These are phyloP conservation scores for Protosalanx chinensis DNA, from an alignment of 2,797 vertebrate genomes.

Conservation along the genomic window DNA sequence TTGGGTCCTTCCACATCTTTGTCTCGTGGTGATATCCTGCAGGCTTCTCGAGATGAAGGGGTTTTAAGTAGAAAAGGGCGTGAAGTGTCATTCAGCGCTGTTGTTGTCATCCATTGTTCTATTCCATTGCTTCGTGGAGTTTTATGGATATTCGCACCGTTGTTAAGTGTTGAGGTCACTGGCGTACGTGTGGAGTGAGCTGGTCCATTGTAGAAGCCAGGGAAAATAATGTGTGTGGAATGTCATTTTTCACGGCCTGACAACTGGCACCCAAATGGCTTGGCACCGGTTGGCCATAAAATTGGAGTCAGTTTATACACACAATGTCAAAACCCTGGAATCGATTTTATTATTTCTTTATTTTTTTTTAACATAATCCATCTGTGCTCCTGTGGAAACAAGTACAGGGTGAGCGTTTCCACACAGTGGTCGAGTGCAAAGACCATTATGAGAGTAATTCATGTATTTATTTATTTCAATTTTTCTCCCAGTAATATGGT, in stretches of 20 bases:
- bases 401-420: constrained; percentile 64
- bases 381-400: constrained; percentile 55
- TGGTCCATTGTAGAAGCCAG: constrained; percentile 48
- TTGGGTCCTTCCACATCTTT: too few species aligned
- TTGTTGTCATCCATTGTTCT: too few species aligned
- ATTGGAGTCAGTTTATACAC: constrained; percentile 66
- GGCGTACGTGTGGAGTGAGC: constrained; percentile 44
- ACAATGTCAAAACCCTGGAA: constrained; percentile 58
- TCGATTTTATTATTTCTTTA: constrained; percentile 4
- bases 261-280: constrained; percentile 64
- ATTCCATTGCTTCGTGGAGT: too few species aligned
- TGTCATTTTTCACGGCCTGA: constrained; percentile 60
- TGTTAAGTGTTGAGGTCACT: too few species aligned
- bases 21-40: too few species aligned
- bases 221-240: constrained; percentile 59
- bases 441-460: constrained; percentile 57
- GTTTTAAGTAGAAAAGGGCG: too few species aligned
- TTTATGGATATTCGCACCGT: too few species aligned
- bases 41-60: too few species aligned
- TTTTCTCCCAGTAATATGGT: not conserved
- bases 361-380: constrained; percentile 61
- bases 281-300: constrained; percentile 66
- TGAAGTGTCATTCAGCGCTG: too few species aligned
- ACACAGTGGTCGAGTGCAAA: constrained; percentile 53
- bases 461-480: not conserved